A percentile compares a stretch with the other conserved stretches of the same genome.
Conservation (phyloP, 2,797 vertebrate species). For the Syndactyla subalaris region DNA sequence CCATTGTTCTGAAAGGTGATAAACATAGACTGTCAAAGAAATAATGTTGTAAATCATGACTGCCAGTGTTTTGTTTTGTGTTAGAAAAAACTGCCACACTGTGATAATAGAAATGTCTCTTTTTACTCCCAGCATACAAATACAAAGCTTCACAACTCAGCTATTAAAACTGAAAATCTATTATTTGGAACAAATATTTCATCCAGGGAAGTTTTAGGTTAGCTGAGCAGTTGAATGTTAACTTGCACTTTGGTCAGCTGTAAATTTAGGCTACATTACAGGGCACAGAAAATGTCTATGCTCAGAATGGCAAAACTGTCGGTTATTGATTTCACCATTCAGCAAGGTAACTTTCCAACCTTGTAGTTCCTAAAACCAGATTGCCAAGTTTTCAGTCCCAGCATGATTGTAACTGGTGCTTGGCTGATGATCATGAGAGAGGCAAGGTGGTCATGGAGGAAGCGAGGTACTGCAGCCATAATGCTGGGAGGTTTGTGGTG, state of each 20-base stretch:
- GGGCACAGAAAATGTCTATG: background rate
- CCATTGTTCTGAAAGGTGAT: constrained; percentile 41
- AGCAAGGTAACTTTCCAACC: background rate
- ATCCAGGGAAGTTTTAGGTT: background rate
- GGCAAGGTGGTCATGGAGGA: background rate
- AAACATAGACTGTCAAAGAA: constrained; percentile 57
- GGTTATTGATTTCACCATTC: background rate
- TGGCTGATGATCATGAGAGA: background rate
- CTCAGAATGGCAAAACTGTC: background rate
- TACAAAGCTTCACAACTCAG: constrained; percentile 29
- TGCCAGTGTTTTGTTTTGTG: constrained; percentile 38
- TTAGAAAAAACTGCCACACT: constrained; percentile 28
- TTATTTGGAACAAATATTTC: constrained; percentile 43
- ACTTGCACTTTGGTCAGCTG: background rate
- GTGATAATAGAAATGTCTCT: constrained; percentile 12
- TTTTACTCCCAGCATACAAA: constrained; percentile 3
- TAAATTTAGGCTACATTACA: background rate
- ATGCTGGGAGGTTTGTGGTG: background rate
- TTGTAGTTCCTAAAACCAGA: background rate
- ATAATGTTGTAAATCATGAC: constrained; percentile 38
- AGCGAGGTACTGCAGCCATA: background rate
- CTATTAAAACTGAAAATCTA: constrained; percentile 34
- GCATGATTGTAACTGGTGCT: background rate
- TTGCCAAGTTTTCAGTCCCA: background rate
- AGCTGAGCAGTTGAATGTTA: constrained; percentile 14